These are phyloP conservation scores for Phlogophora meticulosa DNA, from an alignment of 2,888 invertebrate genomes.

Conservation along the genomic window DNA sequence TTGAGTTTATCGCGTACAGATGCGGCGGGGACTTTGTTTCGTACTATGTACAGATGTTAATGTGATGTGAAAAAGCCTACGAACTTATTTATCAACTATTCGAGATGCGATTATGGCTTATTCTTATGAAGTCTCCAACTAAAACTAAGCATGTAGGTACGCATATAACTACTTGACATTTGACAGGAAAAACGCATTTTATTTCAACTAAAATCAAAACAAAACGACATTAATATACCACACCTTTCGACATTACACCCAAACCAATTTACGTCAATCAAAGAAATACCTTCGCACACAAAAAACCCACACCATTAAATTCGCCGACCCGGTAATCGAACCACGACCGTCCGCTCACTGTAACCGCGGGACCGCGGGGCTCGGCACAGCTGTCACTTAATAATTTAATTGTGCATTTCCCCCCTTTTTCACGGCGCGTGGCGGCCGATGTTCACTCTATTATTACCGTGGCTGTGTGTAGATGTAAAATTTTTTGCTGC, in stretches of 20 bases:
- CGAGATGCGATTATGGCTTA: no score
- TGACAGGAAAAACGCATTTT: not conserved
- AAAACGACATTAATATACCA: not conserved
- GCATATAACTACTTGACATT: not conserved
- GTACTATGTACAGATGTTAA: no score
- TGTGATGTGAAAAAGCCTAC: no score
- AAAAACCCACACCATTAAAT: slow-evolving; percentile 10
- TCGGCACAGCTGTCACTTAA: slow-evolving; percentile 81
- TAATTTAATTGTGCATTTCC: slow-evolving; percentile 86
- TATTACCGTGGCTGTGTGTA: slow-evolving; percentile 40
- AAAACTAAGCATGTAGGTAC: not conserved
- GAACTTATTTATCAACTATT: no score
- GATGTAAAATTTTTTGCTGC: slow-evolving; percentile 20
- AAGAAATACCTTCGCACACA: slow-evolving; percentile 16
- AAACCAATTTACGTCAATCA: slow-evolving; percentile 1
- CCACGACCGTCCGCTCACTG: slow-evolving; percentile 34
- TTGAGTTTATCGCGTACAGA: no score
- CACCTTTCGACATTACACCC: not conserved
- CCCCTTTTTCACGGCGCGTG: slow-evolving; percentile 74
- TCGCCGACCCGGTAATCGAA: slow-evolving; percentile 61
- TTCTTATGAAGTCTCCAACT: not conserved
- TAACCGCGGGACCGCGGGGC: slow-evolving; percentile 64
- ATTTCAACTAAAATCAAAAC: not conserved
- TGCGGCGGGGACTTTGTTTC: no score
- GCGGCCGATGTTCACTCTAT: slow-evolving; percentile 39